Evolutionary conservation across 2,113 vertebrate genomes (phyloP).

Genomic region (Gopherus evgoodei): DNA sequence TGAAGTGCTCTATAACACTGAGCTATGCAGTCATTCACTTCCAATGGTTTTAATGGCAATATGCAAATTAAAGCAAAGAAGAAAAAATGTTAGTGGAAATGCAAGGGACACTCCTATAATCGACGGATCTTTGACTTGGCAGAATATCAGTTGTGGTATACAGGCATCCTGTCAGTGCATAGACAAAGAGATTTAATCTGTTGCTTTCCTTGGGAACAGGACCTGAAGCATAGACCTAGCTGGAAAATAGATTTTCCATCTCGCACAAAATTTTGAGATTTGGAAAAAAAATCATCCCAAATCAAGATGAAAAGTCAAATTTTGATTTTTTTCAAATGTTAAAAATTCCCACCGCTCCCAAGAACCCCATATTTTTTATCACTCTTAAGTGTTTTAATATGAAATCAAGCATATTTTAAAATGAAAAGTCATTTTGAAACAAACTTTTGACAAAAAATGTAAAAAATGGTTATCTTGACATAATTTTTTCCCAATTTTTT

Average conservation of each 20-base stretch:
- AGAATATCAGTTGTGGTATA: neutral
- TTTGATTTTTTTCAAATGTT: neutral
- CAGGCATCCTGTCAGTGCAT: neutral
- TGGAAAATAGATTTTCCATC: neutral
- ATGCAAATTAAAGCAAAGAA: slow-evolving; percentile 33
- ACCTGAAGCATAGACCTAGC: neutral
- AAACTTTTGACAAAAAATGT: neutral
- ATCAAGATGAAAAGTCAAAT: neutral
- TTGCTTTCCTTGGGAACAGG: neutral
- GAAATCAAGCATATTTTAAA: neutral
- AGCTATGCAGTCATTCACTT: neutral
- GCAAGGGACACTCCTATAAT: neutral
- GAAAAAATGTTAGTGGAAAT: neutral
- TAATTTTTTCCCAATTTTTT: neutral
- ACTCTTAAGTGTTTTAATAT: neutral
- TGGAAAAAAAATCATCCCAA: neutral
- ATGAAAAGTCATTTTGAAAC: neutral
- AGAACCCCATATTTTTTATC: neutral
- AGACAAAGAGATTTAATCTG: neutral
- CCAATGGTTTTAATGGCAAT: neutral
- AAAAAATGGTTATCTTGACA: neutral
- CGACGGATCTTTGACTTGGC: neutral
- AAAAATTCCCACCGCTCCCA: neutral
- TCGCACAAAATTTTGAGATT: neutral
- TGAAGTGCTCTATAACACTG: slow-evolving; percentile 33